Percentiles rank a stretch among this genome's conserved stretches.
These are phyloP conservation scores for Microctonus hyperodae DNA, from an alignment of 2,888 invertebrate species.

Conservation along the genomic window DNA sequence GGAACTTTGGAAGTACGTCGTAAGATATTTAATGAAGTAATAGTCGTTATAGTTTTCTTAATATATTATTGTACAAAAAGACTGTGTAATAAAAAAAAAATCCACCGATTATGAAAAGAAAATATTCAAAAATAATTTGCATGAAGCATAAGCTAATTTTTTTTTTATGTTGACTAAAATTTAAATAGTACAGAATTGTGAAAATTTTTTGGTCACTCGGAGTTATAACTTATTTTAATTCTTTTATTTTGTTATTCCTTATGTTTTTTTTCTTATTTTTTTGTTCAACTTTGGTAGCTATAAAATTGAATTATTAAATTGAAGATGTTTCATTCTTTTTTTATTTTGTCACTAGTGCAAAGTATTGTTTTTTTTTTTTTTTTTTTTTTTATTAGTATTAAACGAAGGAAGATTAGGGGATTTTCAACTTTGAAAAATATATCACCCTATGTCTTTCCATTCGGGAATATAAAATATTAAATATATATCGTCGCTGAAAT, in stretches of 20 bases:
- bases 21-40: not conserved
- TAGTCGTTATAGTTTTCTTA: not conserved
- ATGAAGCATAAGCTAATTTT: not conserved
- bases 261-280: not conserved
- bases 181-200: not conserved
- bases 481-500: not conserved
- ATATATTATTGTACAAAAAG: not conserved
- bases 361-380: not conserved
- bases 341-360: not conserved
- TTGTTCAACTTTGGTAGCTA: not conserved
- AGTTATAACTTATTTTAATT: not conserved
- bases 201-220: not conserved
- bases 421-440: not conserved
- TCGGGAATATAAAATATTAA: conserved; percentile 1
- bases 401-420: not conserved
- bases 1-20: conserved; percentile 18
- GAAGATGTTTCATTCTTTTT: not conserved
- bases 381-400: not conserved
- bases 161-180: not conserved
- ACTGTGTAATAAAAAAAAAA: not conserved
- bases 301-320: not conserved
- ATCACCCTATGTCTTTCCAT: not conserved
- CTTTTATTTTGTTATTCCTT: no score
- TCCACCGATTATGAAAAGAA: not conserved
- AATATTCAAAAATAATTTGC: not conserved